phyloP scores from a whole-genome alignment of 2,797 vertebrate species.

The Lutjanus campechanus region DNA sequence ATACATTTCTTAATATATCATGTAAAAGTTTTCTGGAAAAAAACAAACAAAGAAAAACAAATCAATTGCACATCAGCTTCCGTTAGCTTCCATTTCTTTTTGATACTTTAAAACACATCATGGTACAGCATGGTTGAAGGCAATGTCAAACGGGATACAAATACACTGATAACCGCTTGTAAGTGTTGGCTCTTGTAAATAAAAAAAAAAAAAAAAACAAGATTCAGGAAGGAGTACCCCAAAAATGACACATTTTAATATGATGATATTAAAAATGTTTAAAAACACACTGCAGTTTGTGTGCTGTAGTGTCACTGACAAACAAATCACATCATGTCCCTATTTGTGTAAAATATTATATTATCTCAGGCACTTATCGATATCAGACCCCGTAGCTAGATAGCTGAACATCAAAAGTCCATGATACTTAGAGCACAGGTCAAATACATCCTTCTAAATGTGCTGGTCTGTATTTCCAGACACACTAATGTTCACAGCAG shows the following conservation, averaged over 20 bases:
- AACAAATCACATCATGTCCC: constrained; percentile 42
- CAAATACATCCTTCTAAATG: constrained; percentile 41
- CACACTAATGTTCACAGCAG: constrained; percentile 50
- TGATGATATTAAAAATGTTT: constrained; percentile 33
- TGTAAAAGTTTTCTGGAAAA: constrained; percentile 77
- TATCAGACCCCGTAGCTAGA: constrained; percentile 17
- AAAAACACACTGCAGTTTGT: constrained; percentile 36
- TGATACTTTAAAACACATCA: constrained; percentile 67
- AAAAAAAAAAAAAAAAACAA: constrained; percentile 19
- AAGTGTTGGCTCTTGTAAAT: constrained; percentile 53
- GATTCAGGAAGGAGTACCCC: constrained; percentile 49
- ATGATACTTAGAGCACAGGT: constrained; percentile 3
- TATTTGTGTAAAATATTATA: constrained; percentile 47
- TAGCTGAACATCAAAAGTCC: constrained; percentile 4
- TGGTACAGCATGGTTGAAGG: constrained; percentile 70
- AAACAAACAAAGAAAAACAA: constrained; percentile 49
- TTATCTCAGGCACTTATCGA: constrained; percentile 75
- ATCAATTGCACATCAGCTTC: constrained; percentile 80
- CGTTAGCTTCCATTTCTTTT: constrained; percentile 55
- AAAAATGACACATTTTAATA: constrained; percentile 40
- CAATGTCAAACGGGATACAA: constrained; percentile 66
- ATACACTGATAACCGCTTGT: constrained; percentile 53
- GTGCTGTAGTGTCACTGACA: constrained; percentile 32
- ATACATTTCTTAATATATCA: constrained; percentile 75
- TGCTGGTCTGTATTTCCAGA: constrained; percentile 19